These are phyloP conservation scores for Agrotis clavis DNA, from an alignment of 2,888 invertebrate species.

Conservation along the genomic window DNA sequence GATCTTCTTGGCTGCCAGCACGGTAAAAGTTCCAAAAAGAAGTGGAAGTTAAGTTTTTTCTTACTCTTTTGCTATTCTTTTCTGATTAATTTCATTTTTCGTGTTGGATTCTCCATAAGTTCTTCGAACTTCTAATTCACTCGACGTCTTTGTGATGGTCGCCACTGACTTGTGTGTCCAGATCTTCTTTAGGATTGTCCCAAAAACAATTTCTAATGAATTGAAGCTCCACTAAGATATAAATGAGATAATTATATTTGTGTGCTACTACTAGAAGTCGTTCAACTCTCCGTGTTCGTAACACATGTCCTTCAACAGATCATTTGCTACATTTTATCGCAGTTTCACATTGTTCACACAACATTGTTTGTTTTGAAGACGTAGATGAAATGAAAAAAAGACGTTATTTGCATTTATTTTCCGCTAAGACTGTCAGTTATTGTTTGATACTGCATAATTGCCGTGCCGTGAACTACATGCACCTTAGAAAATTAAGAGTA, in stretches of 20 bases:
- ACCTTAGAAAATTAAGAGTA: too few species aligned
- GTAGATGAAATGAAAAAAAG: too few species aligned
- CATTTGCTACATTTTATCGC: conserved; percentile 15
- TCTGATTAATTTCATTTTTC: too few species aligned
- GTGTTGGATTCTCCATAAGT: too few species aligned
- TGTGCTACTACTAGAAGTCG: conserved; percentile 35
- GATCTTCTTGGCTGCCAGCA: too few species aligned
- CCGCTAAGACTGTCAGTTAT: neutral
- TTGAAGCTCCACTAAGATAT: neutral
- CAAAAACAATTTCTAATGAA: neutral
- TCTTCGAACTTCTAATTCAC: too few species aligned
- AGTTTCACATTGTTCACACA: neutral
- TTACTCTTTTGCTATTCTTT: too few species aligned
- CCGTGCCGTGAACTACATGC: too few species aligned
- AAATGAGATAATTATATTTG: conserved; percentile 4
- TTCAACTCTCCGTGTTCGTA: conserved; percentile 28
- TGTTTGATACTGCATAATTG: neutral
- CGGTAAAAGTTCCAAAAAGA: neutral
- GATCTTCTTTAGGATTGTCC: too few species aligned
- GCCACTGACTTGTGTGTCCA: too few species aligned
- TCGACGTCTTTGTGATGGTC: too few species aligned
- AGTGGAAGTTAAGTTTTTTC: too few species aligned
- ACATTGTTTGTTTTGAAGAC: conserved; percentile 7
- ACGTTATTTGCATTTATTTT: neutral
- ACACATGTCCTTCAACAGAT: conserved; percentile 23